A percentile compares a stretch with the other conserved stretches of the same genome.
Evolutionary conservation across 2,888 invertebrate genomes (phyloP).

Genomic region (Luperina nickerlii): DNA sequence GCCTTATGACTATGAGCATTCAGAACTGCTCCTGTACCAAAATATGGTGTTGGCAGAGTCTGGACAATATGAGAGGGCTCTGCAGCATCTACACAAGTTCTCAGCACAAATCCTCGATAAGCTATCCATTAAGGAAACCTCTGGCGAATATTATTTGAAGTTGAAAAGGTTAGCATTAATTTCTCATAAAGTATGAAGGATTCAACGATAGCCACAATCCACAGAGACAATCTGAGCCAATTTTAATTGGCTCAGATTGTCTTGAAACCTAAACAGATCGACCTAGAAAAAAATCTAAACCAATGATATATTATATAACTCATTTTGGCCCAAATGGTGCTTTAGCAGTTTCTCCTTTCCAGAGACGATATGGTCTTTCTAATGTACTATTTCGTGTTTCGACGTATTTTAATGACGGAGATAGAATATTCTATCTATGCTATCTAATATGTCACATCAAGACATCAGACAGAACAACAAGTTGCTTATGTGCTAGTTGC

Average conservation of each 20-base stretch:
- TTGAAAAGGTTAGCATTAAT: constrained; percentile 88
- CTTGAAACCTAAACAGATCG: no score
- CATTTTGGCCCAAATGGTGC: no score
- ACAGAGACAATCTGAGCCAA: no score
- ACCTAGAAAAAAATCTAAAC: no score
- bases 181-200: neutral
- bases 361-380: neutral
- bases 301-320: no score
- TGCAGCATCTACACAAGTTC: constrained; percentile 96
- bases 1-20: constrained; percentile 97
- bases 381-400: neutral
- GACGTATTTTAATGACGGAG: neutral
- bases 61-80: constrained; percentile 95
- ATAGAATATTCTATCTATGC: neutral
- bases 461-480: neutral
- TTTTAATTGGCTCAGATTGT: no score
- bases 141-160: constrained; percentile 94
- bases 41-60: constrained; percentile 99
- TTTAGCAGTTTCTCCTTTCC: no score
- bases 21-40: constrained; percentile 98
- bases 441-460: neutral
- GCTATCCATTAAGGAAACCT: constrained; percentile 97
- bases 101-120: constrained; percentile 98
- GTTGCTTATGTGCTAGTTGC: neutral
- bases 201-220: no score